Evolutionary conservation across 2,888 invertebrate species (phyloP).

Genomic region (Leucania comma): DNA sequence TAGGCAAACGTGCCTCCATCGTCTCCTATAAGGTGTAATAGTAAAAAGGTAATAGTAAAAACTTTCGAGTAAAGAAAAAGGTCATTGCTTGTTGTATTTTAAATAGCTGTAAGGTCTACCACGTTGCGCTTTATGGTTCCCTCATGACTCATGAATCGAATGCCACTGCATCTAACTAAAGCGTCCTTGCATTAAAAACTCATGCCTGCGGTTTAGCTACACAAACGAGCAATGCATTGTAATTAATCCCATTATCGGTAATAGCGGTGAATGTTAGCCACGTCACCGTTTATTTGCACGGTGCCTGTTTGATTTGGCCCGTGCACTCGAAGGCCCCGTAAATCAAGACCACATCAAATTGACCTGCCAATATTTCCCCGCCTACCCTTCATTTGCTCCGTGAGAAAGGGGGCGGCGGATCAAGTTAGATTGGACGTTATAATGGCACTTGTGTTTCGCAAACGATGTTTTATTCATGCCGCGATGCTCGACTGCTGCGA

Average conservation of each 20-base stretch:
- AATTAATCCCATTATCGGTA: constrained; percentile 81
- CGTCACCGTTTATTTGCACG: constrained; percentile 78
- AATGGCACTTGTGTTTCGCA: constrained; percentile 82
- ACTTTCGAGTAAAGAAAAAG: neutral
- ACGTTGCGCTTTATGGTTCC: neutral
- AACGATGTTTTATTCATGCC: constrained; percentile 88
- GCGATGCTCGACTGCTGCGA: constrained; percentile 82
- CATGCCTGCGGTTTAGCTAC: constrained; percentile 39
- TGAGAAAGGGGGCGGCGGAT: constrained; percentile 61
- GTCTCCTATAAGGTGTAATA: no score
- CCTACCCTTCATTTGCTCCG: constrained; percentile 39
- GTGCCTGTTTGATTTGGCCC: constrained; percentile 78
- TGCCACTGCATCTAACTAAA: constrained; percentile 2
- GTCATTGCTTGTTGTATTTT: neutral
- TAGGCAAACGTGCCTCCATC: no score
- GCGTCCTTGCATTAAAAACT: constrained; percentile 24
- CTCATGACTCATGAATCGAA: neutral
- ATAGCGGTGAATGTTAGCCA: constrained; percentile 78
- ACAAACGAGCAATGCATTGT: constrained; percentile 71
- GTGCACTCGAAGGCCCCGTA: constrained; percentile 73
- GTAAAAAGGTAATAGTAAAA: no score
- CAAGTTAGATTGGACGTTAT: constrained; percentile 70
- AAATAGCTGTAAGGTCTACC: no score
- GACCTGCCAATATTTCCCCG: constrained; percentile 62
- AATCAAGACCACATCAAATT: constrained; percentile 68